Base-by-base conservation (phyloP, 1,140 invertebrate species). In the Probaryconus sp. region DNA sequence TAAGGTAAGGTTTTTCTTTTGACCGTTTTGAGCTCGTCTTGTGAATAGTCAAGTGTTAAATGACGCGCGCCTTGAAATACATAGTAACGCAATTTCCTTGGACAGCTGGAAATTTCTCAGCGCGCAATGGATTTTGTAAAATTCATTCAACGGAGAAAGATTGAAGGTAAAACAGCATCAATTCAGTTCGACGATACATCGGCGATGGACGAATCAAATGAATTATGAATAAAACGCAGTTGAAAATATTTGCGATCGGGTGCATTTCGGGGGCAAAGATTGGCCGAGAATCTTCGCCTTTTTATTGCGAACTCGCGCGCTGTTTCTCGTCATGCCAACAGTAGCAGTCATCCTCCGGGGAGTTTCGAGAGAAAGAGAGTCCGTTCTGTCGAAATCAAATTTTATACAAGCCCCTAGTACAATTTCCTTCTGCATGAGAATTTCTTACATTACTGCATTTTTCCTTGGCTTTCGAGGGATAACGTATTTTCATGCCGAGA, bases 141-240 rank as follows among this genome's bases (percentile, higher is more conserved):
- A 69, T 68, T 63, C 64, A 74, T 65, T 48, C 55, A 28, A 1
- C 33, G 35, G 33, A 45, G 53, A 56, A 70, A 63, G 60, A 73
- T 69, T 51, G 65, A 56, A 65, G 43, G 48, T 20, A 58, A 65
- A 69, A 69, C 60, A 74, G 38, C 16, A 17, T 20, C 65, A 43
- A 74, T 68, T 38, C 38, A 28, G 11, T 55, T 17, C 13, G n/a
- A n/a, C 58, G 53, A 77, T 70, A 64, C 70, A 38, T 61, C 61
- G 60, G 20, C 40, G 42, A 24, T 20, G 45, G 37, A 48, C 47
- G 45, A 65, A 50, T 61, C 56, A 33, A 51, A 71, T 75, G 76
- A 78, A 78, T 78, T 74, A 77, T 77, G 76, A 77, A 77, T 77
- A 63, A 74, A 70, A 56, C 51, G 55, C 40, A 63, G 56, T 61